These are phyloP conservation scores for Solenodon paradoxus DNA, from an alignment of 2,113 vertebrate genomes.

Conservation along the genomic window DNA sequence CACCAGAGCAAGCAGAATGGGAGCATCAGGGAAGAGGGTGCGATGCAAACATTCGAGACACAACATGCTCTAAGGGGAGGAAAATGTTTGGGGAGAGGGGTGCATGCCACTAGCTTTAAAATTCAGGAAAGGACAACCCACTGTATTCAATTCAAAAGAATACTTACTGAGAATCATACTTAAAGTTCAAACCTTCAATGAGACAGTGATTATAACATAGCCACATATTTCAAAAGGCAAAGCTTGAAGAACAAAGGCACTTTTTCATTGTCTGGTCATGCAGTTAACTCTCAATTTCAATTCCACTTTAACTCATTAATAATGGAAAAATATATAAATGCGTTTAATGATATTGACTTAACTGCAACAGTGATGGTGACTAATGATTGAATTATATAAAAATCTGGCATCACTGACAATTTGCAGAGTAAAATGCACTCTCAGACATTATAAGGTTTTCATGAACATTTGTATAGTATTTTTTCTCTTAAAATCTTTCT, in stretches of 20 bases:
- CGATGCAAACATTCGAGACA: constrained; percentile 82
- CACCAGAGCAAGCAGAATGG: constrained; percentile 89
- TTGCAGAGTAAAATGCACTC: neutral
- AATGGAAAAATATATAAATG: neutral
- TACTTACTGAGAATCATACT: neutral
- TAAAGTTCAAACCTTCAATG: constrained; percentile 23
- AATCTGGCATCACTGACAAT: neutral
- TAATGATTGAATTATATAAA: constrained; percentile 24
- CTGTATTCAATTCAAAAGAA: constrained; percentile 30
- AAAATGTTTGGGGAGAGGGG: constrained; percentile 77
- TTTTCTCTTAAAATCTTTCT: constrained; percentile 17
- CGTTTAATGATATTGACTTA: constrained; percentile 6
- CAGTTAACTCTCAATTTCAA: neutral
- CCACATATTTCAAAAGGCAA: constrained; percentile 30
- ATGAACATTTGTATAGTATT: neutral
- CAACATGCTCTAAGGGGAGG: constrained; percentile 82
- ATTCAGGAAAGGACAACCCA: constrained; percentile 59
- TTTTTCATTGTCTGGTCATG: neutral
- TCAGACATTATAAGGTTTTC: neutral
- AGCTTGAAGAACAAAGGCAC: neutral
- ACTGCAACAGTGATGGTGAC: neutral
- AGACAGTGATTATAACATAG: neutral
- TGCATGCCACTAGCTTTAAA: constrained; percentile 80
- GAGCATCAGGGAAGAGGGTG: constrained; percentile 83
- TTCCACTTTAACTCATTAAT: neutral